These are phyloP conservation scores for Archips crataeganus DNA, from an alignment of 2,888 invertebrate genomes.

Conservation along the genomic window DNA sequence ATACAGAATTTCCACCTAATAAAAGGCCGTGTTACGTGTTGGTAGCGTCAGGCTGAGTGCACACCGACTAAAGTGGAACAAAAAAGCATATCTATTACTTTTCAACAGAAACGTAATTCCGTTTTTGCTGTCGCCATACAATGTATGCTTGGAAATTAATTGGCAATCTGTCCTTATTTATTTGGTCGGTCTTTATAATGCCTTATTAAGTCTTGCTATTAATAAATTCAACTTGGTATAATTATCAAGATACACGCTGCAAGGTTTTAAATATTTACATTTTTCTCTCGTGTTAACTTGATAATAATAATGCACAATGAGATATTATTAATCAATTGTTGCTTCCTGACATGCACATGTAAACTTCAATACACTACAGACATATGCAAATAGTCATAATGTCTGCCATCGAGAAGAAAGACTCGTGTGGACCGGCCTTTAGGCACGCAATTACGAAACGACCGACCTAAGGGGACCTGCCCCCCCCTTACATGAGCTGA, in stretches of 20 bases:
- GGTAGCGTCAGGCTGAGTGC: constrained; percentile 25
- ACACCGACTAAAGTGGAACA: constrained; percentile 4
- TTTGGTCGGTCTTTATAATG: neutral
- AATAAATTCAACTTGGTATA: neutral
- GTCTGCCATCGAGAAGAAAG: constrained; percentile 24
- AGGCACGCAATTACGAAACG: constrained; percentile 80
- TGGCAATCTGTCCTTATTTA: neutral
- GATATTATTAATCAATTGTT: neutral
- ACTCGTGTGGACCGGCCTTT: constrained; percentile 61
- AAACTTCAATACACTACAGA: neutral
- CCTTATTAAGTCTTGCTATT: neutral
- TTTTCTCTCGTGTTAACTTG: constrained; percentile 8
- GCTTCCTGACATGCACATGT: neutral
- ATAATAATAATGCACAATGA: neutral
- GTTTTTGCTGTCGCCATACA: constrained; percentile 1
- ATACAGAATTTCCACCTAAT: constrained; percentile 85
- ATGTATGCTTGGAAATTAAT: neutral
- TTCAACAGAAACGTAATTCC: neutral
- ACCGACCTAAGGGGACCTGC: constrained; percentile 70
- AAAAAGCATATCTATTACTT: constrained; percentile 9
- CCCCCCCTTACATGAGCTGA: constrained; percentile 59
- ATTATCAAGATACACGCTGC: neutral
- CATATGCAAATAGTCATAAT: constrained; percentile 29
- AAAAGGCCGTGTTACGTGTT: constrained; percentile 81
- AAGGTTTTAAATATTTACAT: neutral